Conservation (phyloP, 1,140 invertebrate genomes). For the Drosophila rhopaloa region DNA sequence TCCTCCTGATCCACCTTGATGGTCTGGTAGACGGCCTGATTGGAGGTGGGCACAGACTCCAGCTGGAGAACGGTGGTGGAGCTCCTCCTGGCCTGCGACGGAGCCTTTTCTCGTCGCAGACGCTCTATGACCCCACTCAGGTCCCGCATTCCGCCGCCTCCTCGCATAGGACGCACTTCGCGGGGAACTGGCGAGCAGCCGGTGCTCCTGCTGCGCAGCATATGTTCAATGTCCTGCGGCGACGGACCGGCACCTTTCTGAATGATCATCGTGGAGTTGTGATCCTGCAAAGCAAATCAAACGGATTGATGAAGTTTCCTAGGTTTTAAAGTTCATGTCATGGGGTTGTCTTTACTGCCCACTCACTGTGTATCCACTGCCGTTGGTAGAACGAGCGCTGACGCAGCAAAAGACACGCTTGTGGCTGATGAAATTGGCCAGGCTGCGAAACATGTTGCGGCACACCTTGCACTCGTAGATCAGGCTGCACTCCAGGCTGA, state of each 20-base stretch:
- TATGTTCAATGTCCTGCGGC: slow-evolving; percentile 60
- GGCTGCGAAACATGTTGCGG: slow-evolving; percentile 92
- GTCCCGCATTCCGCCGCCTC: slow-evolving; percentile 62
- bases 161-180: slow-evolving; percentile 52
- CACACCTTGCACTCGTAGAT: slow-evolving; percentile 94
- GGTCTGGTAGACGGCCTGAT: slow-evolving; percentile 78
- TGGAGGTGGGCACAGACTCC: slow-evolving; percentile 64
- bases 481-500: slow-evolving; percentile 92
- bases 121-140: slow-evolving; percentile 79
- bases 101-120: slow-evolving; percentile 64
- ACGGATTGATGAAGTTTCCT: background rate
- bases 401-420: slow-evolving; percentile 91
- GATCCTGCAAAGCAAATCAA: slow-evolving; percentile 40
- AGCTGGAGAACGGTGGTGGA: slow-evolving; percentile 61
- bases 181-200: slow-evolving; percentile 69
- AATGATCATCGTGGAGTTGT: slow-evolving; percentile 72
- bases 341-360: slow-evolving; percentile 55
- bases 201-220: slow-evolving; percentile 66
- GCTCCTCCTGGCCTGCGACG: slow-evolving; percentile 9
- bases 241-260: slow-evolving; percentile 42
- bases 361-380: slow-evolving; percentile 86
- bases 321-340: background rate
- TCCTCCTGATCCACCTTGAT: slow-evolving; percentile 65
- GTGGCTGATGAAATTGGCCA: slow-evolving; percentile 93
- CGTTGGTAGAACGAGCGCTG: slow-evolving; percentile 69